A percentile compares a stretch with the other conserved stretches of the same genome.
Conservation (phyloP, 1,140 invertebrate genomes). For the Limonius californicus region DNA sequence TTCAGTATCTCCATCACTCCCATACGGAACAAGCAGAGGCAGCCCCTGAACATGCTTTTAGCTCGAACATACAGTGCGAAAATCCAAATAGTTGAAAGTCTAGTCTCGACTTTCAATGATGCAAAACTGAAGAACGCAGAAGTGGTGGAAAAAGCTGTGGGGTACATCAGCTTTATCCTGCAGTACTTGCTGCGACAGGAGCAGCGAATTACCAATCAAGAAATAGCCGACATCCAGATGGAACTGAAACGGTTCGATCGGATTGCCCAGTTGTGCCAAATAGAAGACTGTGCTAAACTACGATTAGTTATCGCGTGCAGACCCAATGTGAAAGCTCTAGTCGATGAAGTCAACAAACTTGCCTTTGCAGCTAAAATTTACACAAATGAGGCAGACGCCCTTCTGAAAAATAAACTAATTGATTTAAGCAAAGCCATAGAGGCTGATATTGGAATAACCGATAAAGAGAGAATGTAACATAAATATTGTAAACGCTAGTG, state of each 20-base stretch:
- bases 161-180: no score
- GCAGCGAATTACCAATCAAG: background rate
- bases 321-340: background rate
- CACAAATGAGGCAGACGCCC: background rate
- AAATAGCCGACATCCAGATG: background rate
- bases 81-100: conserved; percentile 28
- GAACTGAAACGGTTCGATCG: background rate
- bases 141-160: no score
- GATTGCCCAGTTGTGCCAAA: background rate
- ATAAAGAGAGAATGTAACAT: no score
- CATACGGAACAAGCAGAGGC: conserved; percentile 15
- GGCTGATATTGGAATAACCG: conserved; percentile 42
- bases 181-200: background rate
- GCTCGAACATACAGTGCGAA: conserved; percentile 29
- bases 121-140: no score
- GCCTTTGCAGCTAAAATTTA: background rate
- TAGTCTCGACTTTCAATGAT: no score
- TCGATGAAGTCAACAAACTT: background rate
- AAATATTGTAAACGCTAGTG: no score
- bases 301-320: background rate
- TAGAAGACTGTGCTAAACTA: background rate
- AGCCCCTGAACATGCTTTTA: conserved; percentile 28
- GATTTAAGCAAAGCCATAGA: conserved; percentile 21
- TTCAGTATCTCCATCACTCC: no score
- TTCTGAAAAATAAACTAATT: background rate